A percentile compares a stretch with the other conserved stretches of the same genome.
Evolutionary conservation across 2,113 vertebrate genomes (phyloP).

Genomic region (Myodes glareolus): DNA sequence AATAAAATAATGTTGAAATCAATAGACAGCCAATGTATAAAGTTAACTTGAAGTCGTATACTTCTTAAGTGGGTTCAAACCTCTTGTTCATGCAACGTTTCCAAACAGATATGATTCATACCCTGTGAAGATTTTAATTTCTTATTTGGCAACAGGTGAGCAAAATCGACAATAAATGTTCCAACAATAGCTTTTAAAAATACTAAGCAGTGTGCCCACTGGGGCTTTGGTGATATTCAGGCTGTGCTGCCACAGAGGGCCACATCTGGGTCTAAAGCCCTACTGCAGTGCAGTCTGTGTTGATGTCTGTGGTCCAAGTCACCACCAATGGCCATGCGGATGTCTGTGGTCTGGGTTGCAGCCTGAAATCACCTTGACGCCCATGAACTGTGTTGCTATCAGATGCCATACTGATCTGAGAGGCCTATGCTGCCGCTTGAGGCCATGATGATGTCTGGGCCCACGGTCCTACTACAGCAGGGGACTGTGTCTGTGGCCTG

Average conservation of each 20-base stretch:
- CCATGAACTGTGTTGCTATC: neutral
- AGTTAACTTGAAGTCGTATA: neutral
- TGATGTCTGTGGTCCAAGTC: neutral
- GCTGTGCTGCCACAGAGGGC: neutral
- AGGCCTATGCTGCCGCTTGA: neutral
- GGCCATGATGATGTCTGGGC: neutral
- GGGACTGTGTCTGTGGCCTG: neutral
- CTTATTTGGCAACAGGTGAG: constrained; percentile 56
- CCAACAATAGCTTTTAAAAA: constrained; percentile 16
- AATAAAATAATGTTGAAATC: constrained; percentile 49
- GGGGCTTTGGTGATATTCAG: neutral
- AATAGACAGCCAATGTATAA: neutral
- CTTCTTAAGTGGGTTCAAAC: neutral
- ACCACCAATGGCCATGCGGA: neutral
- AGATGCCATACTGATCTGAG: neutral
- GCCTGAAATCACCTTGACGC: neutral
- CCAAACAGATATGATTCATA: neutral
- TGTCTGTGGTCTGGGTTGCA: neutral
- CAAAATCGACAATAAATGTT: constrained; percentile 65
- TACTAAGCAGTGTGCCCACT: neutral
- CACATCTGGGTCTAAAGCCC: neutral
- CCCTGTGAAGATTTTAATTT: neutral
- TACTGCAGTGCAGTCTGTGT: neutral
- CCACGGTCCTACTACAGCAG: neutral
- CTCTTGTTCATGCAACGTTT: neutral